phyloP scores from a whole-genome alignment of 2,797 vertebrate genomes.

The Sebastes umbrosus region DNA sequence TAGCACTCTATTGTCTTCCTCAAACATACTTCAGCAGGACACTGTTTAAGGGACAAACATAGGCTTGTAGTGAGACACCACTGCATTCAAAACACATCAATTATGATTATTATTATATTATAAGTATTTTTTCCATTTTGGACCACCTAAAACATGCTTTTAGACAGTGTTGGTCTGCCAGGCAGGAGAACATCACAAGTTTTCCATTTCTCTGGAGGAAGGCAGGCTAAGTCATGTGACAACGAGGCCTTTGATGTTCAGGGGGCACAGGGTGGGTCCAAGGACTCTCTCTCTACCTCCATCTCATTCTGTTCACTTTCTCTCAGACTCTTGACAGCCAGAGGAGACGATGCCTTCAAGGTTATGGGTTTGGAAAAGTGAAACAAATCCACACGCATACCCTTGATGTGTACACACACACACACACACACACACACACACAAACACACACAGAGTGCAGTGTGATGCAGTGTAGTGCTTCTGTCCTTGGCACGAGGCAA shows the following conservation, averaged over 20 bases:
- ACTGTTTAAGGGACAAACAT: neutral
- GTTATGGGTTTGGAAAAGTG: slow-evolving; percentile 2
- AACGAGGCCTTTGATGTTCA: slow-evolving; percentile 13
- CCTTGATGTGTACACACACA: neutral
- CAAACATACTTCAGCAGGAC: neutral
- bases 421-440: no score
- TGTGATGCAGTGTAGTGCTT: neutral
- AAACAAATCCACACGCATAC: slow-evolving; percentile 3
- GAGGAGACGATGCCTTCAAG: neutral
- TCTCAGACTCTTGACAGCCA: neutral
- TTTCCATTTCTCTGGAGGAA: neutral
- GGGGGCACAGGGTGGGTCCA: neutral
- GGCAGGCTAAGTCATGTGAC: neutral
- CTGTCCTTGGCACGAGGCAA: slow-evolving; percentile 8
- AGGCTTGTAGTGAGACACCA: neutral
- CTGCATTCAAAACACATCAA: neutral
- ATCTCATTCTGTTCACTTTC: slow-evolving; percentile 10
- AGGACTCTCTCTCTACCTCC: neutral
- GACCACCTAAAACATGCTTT: neutral
- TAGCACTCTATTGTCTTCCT: neutral
- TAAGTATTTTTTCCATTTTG: neutral
- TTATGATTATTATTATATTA: neutral
- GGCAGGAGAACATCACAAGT: neutral
- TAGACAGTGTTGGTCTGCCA: neutral
- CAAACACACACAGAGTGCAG: neutral